These are phyloP conservation scores for Chaetodon auriga DNA, from an alignment of 2,113 vertebrate species.

Conservation along the genomic window DNA sequence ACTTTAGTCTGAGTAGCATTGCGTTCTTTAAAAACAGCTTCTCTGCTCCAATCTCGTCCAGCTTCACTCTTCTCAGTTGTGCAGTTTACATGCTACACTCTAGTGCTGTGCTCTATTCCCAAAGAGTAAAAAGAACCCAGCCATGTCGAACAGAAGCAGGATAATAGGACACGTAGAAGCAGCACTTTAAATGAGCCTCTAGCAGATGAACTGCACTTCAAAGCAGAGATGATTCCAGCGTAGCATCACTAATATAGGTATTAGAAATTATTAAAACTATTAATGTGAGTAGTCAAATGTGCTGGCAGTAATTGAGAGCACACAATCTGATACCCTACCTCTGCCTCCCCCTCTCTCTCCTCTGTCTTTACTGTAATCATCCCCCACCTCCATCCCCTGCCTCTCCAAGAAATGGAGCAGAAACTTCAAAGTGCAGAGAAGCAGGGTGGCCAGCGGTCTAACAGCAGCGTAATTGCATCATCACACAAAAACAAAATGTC, in stretches of 20 bases:
- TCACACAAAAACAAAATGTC: conserved; percentile 64
- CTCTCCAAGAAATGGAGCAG: conserved; percentile 52
- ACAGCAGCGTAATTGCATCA: conserved; percentile 58
- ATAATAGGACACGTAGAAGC: background rate
- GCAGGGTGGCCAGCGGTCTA: conserved; percentile 21
- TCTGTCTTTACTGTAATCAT: conserved; percentile 21
- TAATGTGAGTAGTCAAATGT: background rate
- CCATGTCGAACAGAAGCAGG: conserved; percentile 1
- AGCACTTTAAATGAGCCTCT: conserved; percentile 12
- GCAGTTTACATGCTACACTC: background rate
- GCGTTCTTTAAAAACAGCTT: background rate
- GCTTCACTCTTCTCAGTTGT: background rate
- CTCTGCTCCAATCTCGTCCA: background rate
- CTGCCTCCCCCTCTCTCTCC: background rate
- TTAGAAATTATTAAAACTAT: conserved; percentile 42
- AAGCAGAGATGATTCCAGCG: conserved; percentile 1
- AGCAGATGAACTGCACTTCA: conserved; percentile 26
- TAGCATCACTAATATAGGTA: conserved; percentile 17
- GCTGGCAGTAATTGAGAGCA: conserved; percentile 1
- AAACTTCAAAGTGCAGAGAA: conserved; percentile 48
- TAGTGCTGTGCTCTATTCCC: background rate
- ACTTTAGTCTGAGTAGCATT: background rate
- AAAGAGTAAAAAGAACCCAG: background rate
- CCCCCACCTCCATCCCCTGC: background rate
- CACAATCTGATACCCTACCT: background rate